Percentiles rank a stretch among this genome's conserved stretches.
phyloP scores from a whole-genome alignment of 2,888 invertebrate species.

The Trichopoda pennipes region DNA sequence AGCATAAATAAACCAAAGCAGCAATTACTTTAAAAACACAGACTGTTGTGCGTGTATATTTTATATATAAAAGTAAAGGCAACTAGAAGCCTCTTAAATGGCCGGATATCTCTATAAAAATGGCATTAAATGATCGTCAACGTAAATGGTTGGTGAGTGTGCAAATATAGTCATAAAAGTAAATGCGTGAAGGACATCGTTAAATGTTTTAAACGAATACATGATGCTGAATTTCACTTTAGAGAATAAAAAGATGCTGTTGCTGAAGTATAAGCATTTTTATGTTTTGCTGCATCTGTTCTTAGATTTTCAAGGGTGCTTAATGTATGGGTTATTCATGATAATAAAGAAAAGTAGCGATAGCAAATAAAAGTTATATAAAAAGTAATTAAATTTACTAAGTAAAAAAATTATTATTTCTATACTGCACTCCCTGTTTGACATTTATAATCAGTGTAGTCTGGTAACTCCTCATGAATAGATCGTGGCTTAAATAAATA shows the following conservation, averaged over 20 bases:
- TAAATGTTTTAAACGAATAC: conserved; percentile 76
- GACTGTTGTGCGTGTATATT: background rate
- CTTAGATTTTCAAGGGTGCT: too few relatives aligned
- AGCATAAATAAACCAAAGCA: background rate
- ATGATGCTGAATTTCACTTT: conserved; percentile 59
- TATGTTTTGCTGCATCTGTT: background rate
- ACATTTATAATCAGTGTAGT: too few relatives aligned
- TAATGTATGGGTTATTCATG: too few relatives aligned
- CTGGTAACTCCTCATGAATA: too few relatives aligned
- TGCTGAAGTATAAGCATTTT: background rate
- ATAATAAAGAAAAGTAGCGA: too few relatives aligned
- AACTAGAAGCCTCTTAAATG: conserved; percentile 69
- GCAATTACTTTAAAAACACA: background rate
- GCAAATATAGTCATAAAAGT: conserved; percentile 81
- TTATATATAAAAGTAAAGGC: background rate
- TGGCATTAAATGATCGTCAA: conserved; percentile 81
- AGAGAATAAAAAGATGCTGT: background rate
- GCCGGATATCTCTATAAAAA: conserved; percentile 77
- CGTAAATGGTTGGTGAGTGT: conserved; percentile 81
- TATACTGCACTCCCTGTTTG: too few relatives aligned
- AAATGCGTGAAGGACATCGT: conserved; percentile 79
- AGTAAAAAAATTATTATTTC: too few relatives aligned
- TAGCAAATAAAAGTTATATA: too few relatives aligned
- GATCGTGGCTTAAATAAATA: too few relatives aligned
- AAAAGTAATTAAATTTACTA: too few relatives aligned